Evolutionary conservation across 2,797 vertebrate genomes (phyloP).

Genomic region (Acrocephalus scirpaceus): DNA sequence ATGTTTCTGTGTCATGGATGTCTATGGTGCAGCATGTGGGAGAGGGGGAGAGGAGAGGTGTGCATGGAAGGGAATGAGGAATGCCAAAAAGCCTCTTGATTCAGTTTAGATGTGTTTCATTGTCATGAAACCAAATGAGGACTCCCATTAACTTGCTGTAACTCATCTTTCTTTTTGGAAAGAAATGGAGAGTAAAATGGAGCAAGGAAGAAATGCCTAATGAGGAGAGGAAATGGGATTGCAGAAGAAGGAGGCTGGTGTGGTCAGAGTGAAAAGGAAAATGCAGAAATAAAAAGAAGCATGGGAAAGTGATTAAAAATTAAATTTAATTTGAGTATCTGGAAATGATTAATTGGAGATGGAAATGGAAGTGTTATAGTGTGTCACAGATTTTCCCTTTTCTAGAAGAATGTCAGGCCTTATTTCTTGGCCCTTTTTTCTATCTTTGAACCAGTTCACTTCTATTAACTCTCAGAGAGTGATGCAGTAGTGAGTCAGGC

Average conservation of each 20-base stretch:
- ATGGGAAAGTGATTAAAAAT: slow-evolving; percentile 7
- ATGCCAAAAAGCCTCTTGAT: background rate
- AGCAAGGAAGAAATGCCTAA: background rate
- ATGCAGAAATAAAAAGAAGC: background rate
- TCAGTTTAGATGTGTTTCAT: background rate
- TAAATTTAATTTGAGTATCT: background rate
- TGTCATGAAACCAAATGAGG: background rate
- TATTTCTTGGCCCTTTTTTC: background rate
- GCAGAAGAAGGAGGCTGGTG: background rate
- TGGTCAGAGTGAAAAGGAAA: background rate
- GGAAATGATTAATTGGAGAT: background rate
- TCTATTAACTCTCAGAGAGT: background rate
- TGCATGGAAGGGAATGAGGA: background rate
- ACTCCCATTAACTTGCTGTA: background rate
- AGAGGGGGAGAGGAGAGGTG: background rate
- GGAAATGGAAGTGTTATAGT: background rate
- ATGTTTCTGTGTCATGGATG: slow-evolving; percentile 1
- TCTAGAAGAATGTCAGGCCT: background rate
- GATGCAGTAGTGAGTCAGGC: background rate
- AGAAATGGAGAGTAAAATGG: background rate
- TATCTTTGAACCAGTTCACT: background rate
- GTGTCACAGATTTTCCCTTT: background rate
- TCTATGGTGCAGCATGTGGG: background rate
- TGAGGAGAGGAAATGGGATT: background rate
- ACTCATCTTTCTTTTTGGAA: background rate